phyloP scores from a whole-genome alignment of 2,797 vertebrate species.

The Lagodon rhomboides region DNA sequence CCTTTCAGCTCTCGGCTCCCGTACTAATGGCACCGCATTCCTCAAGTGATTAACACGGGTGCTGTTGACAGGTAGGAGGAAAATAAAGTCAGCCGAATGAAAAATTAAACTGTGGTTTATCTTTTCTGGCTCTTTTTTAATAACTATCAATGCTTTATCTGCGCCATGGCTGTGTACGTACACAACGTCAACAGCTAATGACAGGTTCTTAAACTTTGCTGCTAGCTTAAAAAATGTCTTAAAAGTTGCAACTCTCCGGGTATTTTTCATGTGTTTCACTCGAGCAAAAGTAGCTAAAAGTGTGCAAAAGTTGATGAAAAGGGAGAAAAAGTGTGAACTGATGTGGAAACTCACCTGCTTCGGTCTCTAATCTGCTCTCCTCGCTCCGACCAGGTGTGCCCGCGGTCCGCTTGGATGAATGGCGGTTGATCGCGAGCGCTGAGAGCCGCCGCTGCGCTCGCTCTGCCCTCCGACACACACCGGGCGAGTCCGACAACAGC shows the following conservation, averaged over 20 bases:
- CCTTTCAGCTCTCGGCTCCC: constrained; percentile 38
- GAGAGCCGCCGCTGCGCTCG: constrained; percentile 59
- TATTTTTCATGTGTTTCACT: background rate
- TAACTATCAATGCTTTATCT: too few species aligned
- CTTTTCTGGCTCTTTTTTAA: background rate
- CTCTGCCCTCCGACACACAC: constrained; percentile 52
- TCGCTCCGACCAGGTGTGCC: constrained; percentile 69
- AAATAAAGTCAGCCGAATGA: constrained; percentile 31
- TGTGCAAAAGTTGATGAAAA: background rate
- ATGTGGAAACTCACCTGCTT: constrained; percentile 60
- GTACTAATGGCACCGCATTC: constrained; percentile 78
- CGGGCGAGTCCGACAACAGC: constrained; percentile 56
- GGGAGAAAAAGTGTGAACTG: rapidly evolving
- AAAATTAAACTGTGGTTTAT: background rate
- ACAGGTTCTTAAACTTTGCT: constrained; percentile 7
- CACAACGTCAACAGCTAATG: background rate
- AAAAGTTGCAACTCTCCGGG: background rate
- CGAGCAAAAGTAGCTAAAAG: background rate
- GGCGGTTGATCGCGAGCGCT: constrained; percentile 34
- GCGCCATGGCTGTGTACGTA: background rate
- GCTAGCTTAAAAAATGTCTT: background rate
- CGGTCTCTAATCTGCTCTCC: background rate
- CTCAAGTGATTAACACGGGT: constrained; percentile 58
- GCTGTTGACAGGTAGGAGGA: constrained; percentile 66
- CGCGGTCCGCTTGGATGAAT: constrained; percentile 54